Conservation (phyloP, 2,797 vertebrate genomes). For the Oryzias dopingdopingensis region DNA sequence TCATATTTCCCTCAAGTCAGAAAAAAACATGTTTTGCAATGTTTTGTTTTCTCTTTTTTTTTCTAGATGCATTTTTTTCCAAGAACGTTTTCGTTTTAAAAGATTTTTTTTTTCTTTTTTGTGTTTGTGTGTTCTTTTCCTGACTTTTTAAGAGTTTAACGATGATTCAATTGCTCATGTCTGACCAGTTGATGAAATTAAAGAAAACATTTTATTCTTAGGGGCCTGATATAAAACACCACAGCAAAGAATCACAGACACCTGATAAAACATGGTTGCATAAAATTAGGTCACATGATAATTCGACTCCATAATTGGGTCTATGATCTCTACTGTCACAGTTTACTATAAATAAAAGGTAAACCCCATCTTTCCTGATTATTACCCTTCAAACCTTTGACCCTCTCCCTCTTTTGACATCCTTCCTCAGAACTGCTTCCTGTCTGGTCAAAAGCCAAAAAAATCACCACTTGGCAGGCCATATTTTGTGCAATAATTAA, state of each 20-base stretch:
- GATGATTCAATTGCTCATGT: no score
- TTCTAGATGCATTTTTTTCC: background rate
- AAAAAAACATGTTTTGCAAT: slow-evolving; percentile 20
- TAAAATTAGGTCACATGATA: slow-evolving; percentile 74
- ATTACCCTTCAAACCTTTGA: slow-evolving; percentile 59
- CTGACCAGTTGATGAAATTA: no score
- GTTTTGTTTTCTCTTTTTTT: slow-evolving; percentile 1
- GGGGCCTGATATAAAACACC: slow-evolving; percentile 14
- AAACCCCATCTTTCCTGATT: slow-evolving; percentile 51
- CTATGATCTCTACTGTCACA: slow-evolving; percentile 20
- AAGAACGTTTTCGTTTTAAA: background rate
- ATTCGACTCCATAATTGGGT: slow-evolving; percentile 38
- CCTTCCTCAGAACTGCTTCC: slow-evolving; percentile 48
- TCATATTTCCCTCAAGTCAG: slow-evolving; percentile 75
- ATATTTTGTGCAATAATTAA: slow-evolving; percentile 74
- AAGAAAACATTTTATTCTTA: slow-evolving; percentile 1
- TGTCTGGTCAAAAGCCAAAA: slow-evolving; percentile 54
- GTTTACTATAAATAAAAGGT: slow-evolving; percentile 52
- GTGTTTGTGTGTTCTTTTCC: slow-evolving; percentile 1
- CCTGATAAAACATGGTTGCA: slow-evolving; percentile 40
- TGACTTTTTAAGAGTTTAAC: background rate
- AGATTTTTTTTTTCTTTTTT: background rate
- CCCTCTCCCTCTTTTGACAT: slow-evolving; percentile 33
- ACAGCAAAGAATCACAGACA: slow-evolving; percentile 52
- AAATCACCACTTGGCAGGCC: slow-evolving; percentile 30